Base-by-base conservation (phyloP, 1,140 invertebrate genomes). In the Portunus trituberculatus region DNA sequence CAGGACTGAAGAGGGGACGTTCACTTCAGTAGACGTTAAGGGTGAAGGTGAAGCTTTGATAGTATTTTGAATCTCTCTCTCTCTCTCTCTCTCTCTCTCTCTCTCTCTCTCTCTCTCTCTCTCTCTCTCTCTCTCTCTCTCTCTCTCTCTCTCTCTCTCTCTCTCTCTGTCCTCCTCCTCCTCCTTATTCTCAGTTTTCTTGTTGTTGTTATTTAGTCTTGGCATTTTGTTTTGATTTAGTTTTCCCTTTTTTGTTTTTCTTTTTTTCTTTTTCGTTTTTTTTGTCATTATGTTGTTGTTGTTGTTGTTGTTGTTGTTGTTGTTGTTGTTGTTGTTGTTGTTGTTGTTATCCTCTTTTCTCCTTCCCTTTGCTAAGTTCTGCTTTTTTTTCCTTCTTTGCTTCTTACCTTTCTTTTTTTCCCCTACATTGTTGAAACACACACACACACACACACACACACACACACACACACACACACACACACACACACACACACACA, bases 391-490 rank as follows among this genome's bases (percentile, higher is more conserved):
- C 52, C 16, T 10, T 20, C 52, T 10, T 59, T 59, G 3, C 52
- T 14, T 4, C 52, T 20, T 20, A 0, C 16, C 52, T 0, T 59
- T 20, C 52, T 84, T 84, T 12, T 29, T 48, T 45, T 28, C 20
- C 25, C 25, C n/a, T 45, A 0, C 32, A 7, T n/a, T 32, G 45
- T 31, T 89, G 1, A 45, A 4, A 46, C 45, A 91, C 45, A 52
- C 45, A 52, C 89, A 91, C 45, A 52, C 45, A 52, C 89, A 91
- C 89, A 91, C 46, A 52, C 89, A 4, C 32, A 52, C 16, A 91
- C 25, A 45, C 45, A 46, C 45, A 91, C 45, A 52, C 45, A 52
- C 89, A 91, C 89, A 91, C 46, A 52, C 89, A 4, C 32, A 52
- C 16, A 91, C 25, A 45, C 45, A 46, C 45, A 91, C 45, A 52